These are phyloP conservation scores for Podargus strigoides DNA, from an alignment of 2,797 vertebrate species.

Conservation along the genomic window DNA sequence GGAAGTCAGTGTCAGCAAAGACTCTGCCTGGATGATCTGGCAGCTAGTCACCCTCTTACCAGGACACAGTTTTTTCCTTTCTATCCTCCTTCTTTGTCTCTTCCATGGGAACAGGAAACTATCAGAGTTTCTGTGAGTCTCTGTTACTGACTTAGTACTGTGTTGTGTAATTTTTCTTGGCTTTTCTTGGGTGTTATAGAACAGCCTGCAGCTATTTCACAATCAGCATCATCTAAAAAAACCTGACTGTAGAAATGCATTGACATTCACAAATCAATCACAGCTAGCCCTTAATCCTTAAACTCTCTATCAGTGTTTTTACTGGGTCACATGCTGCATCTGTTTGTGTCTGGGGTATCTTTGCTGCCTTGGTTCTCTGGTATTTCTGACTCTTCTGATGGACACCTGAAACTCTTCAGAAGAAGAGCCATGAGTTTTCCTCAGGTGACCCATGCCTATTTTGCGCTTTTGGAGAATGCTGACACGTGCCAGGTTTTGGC, in stretches of 20 bases:
- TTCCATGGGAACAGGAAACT: background rate
- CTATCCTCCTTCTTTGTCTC: background rate
- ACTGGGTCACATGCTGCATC: background rate
- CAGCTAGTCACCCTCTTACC: background rate
- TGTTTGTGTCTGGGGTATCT: background rate
- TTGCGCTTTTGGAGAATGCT: background rate
- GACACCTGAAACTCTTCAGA: background rate
- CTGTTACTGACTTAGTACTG: background rate
- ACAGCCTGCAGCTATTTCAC: constrained; percentile 20
- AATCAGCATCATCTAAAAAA: background rate
- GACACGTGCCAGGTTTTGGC: background rate
- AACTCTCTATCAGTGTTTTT: background rate
- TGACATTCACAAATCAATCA: constrained; percentile 3
- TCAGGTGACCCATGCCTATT: background rate
- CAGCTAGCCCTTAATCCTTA: background rate
- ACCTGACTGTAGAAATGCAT: background rate
- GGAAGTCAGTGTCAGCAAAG: background rate
- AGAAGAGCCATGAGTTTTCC: background rate
- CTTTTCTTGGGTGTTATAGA: constrained; percentile 10
- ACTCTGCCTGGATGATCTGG: background rate
- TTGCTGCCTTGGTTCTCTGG: background rate
- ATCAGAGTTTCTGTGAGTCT: background rate
- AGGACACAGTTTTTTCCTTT: background rate
- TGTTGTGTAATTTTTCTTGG: constrained; percentile 6
- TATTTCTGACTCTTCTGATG: background rate